A percentile compares a stretch with the other conserved stretches of the same genome.
These are phyloP conservation scores for Elachura formosa DNA, from an alignment of 2,113 vertebrate genomes.

Conservation along the genomic window DNA sequence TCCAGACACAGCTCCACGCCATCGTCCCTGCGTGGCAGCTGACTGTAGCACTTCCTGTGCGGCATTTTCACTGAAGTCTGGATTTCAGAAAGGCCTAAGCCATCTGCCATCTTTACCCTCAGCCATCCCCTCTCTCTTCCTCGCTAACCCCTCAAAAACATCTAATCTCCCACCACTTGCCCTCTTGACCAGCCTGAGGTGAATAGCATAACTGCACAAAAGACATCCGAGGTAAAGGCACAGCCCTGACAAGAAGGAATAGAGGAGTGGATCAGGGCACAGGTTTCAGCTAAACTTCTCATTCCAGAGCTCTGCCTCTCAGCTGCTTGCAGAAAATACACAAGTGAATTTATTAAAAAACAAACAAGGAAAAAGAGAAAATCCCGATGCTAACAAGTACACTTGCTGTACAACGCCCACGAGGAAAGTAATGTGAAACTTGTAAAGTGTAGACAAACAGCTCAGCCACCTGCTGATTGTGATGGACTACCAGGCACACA, in stretches of 20 bases:
- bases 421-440: not conserved
- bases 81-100: not conserved
- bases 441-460: not conserved
- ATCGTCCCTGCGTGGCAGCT: rapidly evolving
- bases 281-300: not conserved
- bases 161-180: not conserved
- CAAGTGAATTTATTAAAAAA: not conserved
- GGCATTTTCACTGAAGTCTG: not conserved
- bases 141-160: rapidly evolving
- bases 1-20: not conserved
- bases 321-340: not conserved
- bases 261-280: no score
- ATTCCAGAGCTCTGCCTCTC: not conserved
- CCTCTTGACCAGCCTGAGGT: not conserved
- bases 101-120: not conserved
- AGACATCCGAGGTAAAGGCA: no score
- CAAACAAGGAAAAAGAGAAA: not conserved
- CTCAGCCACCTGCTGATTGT: conserved; percentile 17
- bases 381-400: not conserved
- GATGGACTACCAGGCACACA: not conserved
- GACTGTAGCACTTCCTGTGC: rapidly evolving
- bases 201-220: not conserved
- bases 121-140: not conserved
- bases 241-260: not conserved
- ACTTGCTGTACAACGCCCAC: not conserved